Conservation (phyloP, 1,140 invertebrate species). For the Asbolus verrucosus region DNA sequence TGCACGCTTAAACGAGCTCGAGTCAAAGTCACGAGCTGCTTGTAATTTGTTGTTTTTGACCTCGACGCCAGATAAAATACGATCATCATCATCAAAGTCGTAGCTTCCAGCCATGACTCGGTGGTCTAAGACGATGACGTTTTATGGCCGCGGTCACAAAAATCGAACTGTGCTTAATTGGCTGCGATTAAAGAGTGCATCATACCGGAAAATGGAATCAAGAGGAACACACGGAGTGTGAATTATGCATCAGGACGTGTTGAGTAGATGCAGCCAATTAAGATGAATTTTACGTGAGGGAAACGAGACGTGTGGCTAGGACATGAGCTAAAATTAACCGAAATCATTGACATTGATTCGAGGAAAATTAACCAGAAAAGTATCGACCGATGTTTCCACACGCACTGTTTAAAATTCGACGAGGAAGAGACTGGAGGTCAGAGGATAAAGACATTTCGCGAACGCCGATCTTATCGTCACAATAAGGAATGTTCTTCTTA, state of each 20-base stretch:
- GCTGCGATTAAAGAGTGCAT: no score
- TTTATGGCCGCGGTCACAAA: no score
- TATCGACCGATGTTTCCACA: no score
- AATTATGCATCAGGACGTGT: slow-evolving; percentile 26
- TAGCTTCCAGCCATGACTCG: slow-evolving; percentile 17
- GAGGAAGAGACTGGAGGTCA: not conserved
- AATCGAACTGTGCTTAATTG: no score
- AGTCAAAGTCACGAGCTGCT: slow-evolving; percentile 25
- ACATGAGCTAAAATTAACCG: no score
- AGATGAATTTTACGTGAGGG: not conserved
- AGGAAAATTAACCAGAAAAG: no score
- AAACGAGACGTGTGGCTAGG: no score
- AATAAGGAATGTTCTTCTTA: no score
- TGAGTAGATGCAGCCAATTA: not conserved
- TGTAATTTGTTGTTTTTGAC: slow-evolving; percentile 15
- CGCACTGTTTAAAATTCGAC: slow-evolving; percentile 8
- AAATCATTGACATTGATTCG: no score
- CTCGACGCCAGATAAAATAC: not conserved
- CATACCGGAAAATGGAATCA: no score
- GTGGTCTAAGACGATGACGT: no score
- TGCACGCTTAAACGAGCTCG: not conserved
- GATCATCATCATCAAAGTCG: not conserved
- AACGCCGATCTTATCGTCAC: no score
- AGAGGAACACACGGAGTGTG: not conserved
- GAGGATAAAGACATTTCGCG: not conserved